Evolutionary conservation across 1,140 invertebrate species (phyloP), one percentile per base, ranked within the genome.

Genomic region (Bombus superbus): DNA sequence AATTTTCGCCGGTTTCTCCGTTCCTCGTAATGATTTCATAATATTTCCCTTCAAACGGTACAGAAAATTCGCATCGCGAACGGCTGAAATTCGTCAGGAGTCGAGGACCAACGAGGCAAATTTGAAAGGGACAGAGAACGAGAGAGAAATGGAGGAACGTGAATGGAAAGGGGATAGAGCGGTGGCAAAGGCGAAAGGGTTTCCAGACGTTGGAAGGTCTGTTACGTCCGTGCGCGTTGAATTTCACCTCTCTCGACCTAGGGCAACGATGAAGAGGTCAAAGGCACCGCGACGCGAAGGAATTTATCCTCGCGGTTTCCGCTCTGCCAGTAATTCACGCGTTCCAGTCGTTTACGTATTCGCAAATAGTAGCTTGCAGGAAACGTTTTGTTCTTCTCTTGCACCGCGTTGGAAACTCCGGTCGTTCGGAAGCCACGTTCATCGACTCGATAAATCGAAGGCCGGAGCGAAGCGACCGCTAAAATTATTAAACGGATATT

Each of bases 281-380:
- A 83, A 77, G 73, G 62, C 22, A 42, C 28, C 25, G 73, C 44
- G 53, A 38, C 71, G 71, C 57, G 25, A 18, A 77, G 72, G 40
- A 86, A 88, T 88, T 88, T 88, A 88, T 86, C 66, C 86, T 78
- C 15, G 53, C 57, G 75, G 73, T 71, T 86, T 62, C 42, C 38
- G 44, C 47, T 76, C 53, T 38, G 38, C 1, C 22, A 44, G 35
- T 59, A 83, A 83, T 83, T 83, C 81, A 77, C 62, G 25, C 28
- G 72, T 62, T 44, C 72, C 40, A 28, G 15, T 69, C 59, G 81
- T 75, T 83, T 77, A 77, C 73, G 28, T 83, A 68, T 42, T 83
- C 47, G 73, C 32, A 32, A 66, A 57, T 25, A 13, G n/a, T 38
- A 47, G 13, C 62, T 83, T 57, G 18, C 42, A 32, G 40, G 66